Conservation (phyloP, 2,888 invertebrate genomes). For the Diarsia rubi region DNA sequence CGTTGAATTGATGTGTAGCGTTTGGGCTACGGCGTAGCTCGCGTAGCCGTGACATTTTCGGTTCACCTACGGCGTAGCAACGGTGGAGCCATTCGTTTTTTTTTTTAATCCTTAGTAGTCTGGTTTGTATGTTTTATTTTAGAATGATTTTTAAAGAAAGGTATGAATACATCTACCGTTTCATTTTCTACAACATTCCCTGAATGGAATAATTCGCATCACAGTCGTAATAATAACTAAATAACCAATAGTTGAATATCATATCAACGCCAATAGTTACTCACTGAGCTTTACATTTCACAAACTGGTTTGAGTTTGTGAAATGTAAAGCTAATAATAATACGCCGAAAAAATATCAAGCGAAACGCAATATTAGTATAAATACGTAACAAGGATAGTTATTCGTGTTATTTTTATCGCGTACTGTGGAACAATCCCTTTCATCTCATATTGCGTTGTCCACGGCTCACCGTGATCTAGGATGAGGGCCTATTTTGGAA, state of each 20-base stretch:
- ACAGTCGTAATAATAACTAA: neutral
- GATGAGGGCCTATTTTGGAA: conserved; percentile 67
- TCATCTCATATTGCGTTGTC: conserved; percentile 81
- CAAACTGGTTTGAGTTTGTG: too few relatives aligned
- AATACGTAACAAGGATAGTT: conserved; percentile 52
- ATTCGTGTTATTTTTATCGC: conserved; percentile 70
- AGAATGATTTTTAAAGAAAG: neutral
- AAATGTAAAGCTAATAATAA: too few relatives aligned
- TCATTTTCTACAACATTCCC: too few relatives aligned
- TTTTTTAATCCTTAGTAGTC: neutral
- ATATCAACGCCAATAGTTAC: neutral
- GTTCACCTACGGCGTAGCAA: conserved; percentile 33
- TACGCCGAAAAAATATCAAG: conserved; percentile 14
- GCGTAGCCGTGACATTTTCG: conserved; percentile 9
- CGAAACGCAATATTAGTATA: conserved; percentile 55
- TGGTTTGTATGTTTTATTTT: neutral
- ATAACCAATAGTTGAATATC: neutral
- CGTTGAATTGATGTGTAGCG: conserved; percentile 20
- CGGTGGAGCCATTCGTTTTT: neutral
- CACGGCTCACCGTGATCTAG: conserved; percentile 74
- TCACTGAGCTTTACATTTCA: neutral
- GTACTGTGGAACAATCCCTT: conserved; percentile 75
- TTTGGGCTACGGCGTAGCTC: conserved; percentile 34
- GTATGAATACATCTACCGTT: neutral
- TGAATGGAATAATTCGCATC: neutral